Evolutionary conservation across 2,888 invertebrate genomes (phyloP).

Genomic region (Oasisia sp.): DNA sequence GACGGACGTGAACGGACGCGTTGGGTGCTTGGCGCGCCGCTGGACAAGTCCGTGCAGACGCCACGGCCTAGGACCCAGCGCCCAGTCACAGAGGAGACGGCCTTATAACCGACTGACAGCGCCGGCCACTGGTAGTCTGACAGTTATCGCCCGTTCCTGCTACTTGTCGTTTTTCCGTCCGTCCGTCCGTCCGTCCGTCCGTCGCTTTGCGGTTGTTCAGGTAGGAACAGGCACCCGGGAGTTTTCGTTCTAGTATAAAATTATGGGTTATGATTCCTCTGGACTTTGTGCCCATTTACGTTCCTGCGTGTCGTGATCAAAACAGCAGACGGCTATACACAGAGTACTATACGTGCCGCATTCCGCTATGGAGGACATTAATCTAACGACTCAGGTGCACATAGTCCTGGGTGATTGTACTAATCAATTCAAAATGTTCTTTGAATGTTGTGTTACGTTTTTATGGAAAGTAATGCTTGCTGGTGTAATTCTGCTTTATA

Average conservation of each 20-base stretch:
- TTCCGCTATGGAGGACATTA: not conserved
- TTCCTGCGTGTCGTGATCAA: not conserved
- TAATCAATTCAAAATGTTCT: not conserved
- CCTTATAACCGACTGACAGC: not conserved
- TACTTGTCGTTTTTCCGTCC: not conserved
- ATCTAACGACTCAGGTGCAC: not conserved
- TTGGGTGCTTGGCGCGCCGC: not conserved
- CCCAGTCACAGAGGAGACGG: not conserved
- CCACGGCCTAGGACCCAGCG: not conserved
- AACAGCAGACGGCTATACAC: not conserved
- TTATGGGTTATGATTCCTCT: not conserved
- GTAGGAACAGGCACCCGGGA: not conserved
- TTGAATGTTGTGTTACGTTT: not conserved
- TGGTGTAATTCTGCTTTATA: not conserved
- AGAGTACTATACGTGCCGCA: not conserved
- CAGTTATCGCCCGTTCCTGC: not conserved
- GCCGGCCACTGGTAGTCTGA: not conserved
- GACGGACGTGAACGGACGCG: not conserved
- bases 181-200: not conserved
- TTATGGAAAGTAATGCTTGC: not conserved
- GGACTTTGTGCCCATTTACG: not conserved
- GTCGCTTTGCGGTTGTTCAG: not conserved
- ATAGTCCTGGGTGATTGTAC: not conserved
- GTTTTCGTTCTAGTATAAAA: not conserved
- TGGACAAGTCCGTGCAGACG: conserved; percentile 4